Conservation (phyloP, 2,888 invertebrate species). For the Calephelis perditalis region DNA sequence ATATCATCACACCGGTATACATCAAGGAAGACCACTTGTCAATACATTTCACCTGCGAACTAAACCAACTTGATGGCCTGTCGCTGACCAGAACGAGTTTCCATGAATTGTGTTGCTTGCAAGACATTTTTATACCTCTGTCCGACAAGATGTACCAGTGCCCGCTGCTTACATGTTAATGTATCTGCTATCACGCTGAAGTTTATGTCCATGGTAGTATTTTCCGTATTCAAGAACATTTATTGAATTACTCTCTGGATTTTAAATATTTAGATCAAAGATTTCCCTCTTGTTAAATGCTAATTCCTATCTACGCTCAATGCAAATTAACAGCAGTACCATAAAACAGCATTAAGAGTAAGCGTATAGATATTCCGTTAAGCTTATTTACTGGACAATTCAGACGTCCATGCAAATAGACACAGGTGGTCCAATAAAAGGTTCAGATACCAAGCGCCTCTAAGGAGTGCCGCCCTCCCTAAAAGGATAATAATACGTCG, state of each 20-base stretch:
- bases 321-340: slow-evolving; percentile 36
- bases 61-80: slow-evolving; percentile 59
- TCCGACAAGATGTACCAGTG: slow-evolving; percentile 48
- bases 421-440: slow-evolving; percentile 76
- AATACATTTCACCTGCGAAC: slow-evolving; percentile 73
- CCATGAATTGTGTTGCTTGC: slow-evolving; percentile 65
- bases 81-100: slow-evolving; percentile 61
- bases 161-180: slow-evolving; percentile 57
- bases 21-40: slow-evolving; percentile 78
- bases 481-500: slow-evolving; percentile 78
- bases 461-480: slow-evolving; percentile 72
- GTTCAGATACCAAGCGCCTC: slow-evolving; percentile 57
- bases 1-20: slow-evolving; percentile 74
- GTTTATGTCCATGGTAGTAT: slow-evolving; percentile 35
- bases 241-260: slow-evolving; percentile 3
- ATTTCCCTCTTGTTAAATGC: slow-evolving; percentile 58
- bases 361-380: slow-evolving; percentile 57
- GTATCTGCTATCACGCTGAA: slow-evolving; percentile 37
- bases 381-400: slow-evolving; percentile 77
- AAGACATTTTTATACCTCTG: slow-evolving; percentile 69
- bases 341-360: slow-evolving; percentile 65
- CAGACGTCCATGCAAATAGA: slow-evolving; percentile 68
- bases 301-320: slow-evolving; percentile 46
- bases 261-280: slow-evolving; percentile 21
- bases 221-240: background rate